Base-by-base conservation (phyloP, 2,888 invertebrate genomes). In the Nemoura dubitans region DNA sequence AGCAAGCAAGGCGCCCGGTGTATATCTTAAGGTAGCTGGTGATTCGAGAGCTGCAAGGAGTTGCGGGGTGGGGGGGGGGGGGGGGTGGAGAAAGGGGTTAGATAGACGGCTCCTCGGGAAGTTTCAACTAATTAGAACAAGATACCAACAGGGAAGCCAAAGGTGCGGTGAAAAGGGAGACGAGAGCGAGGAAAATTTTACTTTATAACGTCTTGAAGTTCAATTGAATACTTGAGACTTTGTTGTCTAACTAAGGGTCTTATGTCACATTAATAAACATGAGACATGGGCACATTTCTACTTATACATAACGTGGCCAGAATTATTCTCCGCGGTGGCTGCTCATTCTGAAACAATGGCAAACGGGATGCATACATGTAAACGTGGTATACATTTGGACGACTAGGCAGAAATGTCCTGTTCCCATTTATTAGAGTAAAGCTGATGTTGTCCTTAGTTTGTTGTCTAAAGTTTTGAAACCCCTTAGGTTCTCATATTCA, bases 61-160 rank as follows among this genome's bases (percentile, higher is more conserved):
- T 14, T 14, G n/a, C 1, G 28, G 14, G 83, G 83, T 84, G 86
- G 80, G 27, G 76, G 29, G 85, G 28, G 78, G 80, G 86, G 29
- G 80, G 59, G 87, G 42, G 87, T 81, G 80, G 85, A 28, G 78
- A 82, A 85, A 81, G 80, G 80, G 84, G 84, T 78, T 80, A 76
- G 86, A 86, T 77, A 87, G 87, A 83, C 76, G 81, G 86, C 83
- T 83, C 86, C 86, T 85, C 80, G 87, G 86, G 86, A 87, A 87
- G 85, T 87, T 87, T 86, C 85, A 85, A 87, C 87, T 87, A 87
- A 87, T 87, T 87, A 87, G 87, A 87, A 87, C 87, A 85, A 86
- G 86, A 87, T 86, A 78, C 83, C 76, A 85, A 86, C 86, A 78
- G 77, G 84, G 84, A 84, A 87, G 85, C 87, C 87, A 85, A 59